Percentiles rank a stretch among this genome's conserved stretches.
phyloP scores from a whole-genome alignment of 1,140 invertebrate genomes.

The Heliconius hewitsoni region DNA sequence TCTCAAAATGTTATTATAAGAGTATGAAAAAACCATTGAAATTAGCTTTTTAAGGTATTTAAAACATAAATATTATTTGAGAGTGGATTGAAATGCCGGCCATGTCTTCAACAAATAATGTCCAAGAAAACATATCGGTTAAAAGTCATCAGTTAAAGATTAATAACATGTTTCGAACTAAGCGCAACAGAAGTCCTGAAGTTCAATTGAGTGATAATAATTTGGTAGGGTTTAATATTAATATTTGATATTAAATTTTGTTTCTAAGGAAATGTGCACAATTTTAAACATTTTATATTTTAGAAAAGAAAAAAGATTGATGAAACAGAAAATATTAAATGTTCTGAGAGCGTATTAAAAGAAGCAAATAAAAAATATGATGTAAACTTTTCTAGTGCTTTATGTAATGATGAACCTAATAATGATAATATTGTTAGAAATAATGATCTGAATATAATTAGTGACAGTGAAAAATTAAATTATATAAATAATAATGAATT shows the following conservation, averaged over 20 bases:
- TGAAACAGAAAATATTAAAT: not conserved
- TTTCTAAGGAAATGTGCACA: not conserved
- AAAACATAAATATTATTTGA: not conserved
- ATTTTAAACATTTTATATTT: not conserved
- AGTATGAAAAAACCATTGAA: not conserved
- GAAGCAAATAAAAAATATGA: not conserved
- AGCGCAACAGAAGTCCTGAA: slow-evolving; percentile 53
- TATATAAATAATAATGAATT: slow-evolving; percentile 23
- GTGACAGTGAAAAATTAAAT: slow-evolving; percentile 12
- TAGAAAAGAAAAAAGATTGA: slow-evolving; percentile 27
- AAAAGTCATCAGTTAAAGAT: slow-evolving; percentile 58
- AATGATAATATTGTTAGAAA: slow-evolving; percentile 7
- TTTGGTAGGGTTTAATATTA: slow-evolving; percentile 23
- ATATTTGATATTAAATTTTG: slow-evolving; percentile 8
- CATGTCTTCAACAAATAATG: not conserved
- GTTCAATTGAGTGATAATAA: slow-evolving; percentile 24
- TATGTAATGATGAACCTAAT: not conserved
- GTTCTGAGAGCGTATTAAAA: not conserved
- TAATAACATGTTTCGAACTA: slow-evolving; percentile 57
- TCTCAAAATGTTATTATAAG: not conserved
- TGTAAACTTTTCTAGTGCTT: not conserved
- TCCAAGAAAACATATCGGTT: slow-evolving; percentile 10
- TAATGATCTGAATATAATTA: slow-evolving; percentile 6
- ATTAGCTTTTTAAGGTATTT: not conserved
- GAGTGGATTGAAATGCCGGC: not conserved